Percentiles rank a stretch among this genome's conserved stretches.
Evolutionary conservation across 2,888 invertebrate species (phyloP).

Genomic region (Bellardia bayeri): DNA sequence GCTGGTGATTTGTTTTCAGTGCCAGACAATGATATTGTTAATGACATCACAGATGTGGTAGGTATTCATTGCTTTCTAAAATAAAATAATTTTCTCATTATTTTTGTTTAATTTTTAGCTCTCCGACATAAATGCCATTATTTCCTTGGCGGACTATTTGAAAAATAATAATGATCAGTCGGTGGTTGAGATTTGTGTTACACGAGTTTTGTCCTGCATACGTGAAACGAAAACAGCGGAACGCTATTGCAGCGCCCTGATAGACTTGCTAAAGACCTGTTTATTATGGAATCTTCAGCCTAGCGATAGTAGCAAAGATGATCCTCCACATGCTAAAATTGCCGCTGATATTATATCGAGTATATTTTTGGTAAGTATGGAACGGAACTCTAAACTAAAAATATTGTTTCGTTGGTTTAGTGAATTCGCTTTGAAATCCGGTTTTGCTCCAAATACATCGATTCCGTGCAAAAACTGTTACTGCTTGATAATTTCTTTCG

Average conservation of each 20-base stretch:
- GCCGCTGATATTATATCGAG: conserved; percentile 97
- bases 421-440: too few species aligned
- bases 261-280: conserved; percentile 93
- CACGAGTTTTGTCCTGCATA: conserved; percentile 94
- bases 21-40: conserved; percentile 93
- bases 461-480: too few species aligned
- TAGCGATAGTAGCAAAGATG: conserved; percentile 89
- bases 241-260: conserved; percentile 92
- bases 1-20: conserved; percentile 96
- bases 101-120: conserved; percentile 84
- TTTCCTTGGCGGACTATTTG: conserved; percentile 92
- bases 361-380: conserved; percentile 91
- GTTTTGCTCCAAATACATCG: too few species aligned
- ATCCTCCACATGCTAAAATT: conserved; percentile 98
- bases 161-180: conserved; percentile 96
- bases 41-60: conserved; percentile 93
- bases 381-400: too few species aligned
- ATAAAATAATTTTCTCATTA: background rate
- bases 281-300: conserved; percentile 95
- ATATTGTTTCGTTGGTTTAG: too few species aligned
- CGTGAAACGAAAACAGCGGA: conserved; percentile 94
- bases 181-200: conserved; percentile 97
- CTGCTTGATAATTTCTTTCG: too few species aligned
- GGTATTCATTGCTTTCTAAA: conserved; percentile 81
- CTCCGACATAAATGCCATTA: conserved; percentile 91